These are phyloP conservation scores for Cyanoliseus patagonus DNA, from an alignment of 2,113 vertebrate species.

Conservation along the genomic window DNA sequence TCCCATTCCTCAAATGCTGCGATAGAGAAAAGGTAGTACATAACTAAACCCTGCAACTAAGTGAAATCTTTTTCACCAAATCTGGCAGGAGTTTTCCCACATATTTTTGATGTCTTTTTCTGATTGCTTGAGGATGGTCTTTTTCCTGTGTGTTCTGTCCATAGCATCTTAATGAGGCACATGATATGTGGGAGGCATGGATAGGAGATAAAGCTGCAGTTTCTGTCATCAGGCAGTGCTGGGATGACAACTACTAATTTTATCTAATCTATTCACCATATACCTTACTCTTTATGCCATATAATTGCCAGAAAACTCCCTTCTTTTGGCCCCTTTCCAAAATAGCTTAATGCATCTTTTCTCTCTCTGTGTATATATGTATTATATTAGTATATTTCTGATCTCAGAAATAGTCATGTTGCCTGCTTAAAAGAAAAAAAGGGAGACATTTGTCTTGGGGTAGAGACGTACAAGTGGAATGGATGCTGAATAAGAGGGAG, in stretches of 20 bases:
- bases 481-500: background rate
- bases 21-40: background rate
- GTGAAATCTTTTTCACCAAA: background rate
- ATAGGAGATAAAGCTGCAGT: constrained; percentile 33
- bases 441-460: background rate
- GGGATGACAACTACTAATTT: constrained; percentile 42
- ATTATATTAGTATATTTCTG: background rate
- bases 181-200: constrained; percentile 28
- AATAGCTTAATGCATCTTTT: background rate
- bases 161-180: constrained; percentile 7
- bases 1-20: background rate
- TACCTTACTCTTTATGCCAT: background rate
- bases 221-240: constrained; percentile 41
- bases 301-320: constrained; percentile 16
- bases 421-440: background rate
- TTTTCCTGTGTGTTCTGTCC: constrained; percentile 5
- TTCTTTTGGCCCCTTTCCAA: background rate
- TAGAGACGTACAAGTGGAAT: background rate
- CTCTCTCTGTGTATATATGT: background rate
- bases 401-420: background rate
- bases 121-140: background rate
- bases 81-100: background rate
- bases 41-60: background rate
- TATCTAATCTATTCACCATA: constrained; percentile 37
- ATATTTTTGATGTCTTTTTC: background rate